A percentile compares a stretch with the other conserved stretches of the same genome.
Conservation (phyloP, 2,797 vertebrate species). For the Hoplostethus atlanticus region DNA sequence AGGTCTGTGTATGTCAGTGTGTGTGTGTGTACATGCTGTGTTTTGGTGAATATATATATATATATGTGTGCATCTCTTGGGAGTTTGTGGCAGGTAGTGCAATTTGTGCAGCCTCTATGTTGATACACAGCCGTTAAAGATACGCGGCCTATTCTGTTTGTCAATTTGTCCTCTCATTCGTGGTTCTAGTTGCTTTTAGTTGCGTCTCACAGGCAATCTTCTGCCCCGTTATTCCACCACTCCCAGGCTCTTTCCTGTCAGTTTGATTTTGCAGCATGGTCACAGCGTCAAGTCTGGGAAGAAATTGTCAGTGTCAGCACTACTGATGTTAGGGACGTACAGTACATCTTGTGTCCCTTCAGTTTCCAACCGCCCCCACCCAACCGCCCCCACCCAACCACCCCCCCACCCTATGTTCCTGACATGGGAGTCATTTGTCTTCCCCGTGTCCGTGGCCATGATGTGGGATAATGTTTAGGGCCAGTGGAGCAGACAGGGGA, state of each 20-base stretch:
- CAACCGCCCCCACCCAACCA: background rate
- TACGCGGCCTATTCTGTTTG: constrained; percentile 37
- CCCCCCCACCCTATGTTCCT: constrained; percentile 53
- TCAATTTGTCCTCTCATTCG: constrained; percentile 60
- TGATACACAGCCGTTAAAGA: constrained; percentile 49
- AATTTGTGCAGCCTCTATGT: constrained; percentile 36
- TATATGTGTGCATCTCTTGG: constrained; percentile 16
- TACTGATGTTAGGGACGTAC: constrained; percentile 40
- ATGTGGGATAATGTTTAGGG: constrained; percentile 77
- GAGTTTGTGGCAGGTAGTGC: constrained; percentile 39
- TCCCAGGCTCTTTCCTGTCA: constrained; percentile 44
- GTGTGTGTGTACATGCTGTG: background rate
- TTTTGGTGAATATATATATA: background rate
- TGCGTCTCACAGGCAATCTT: constrained; percentile 36
- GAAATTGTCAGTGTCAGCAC: constrained; percentile 52
- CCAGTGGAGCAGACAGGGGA: constrained; percentile 79
- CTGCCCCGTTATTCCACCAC: constrained; percentile 48
- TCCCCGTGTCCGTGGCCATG: constrained; percentile 70
- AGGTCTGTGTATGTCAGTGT: background rate
- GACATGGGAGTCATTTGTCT: constrained; percentile 79
- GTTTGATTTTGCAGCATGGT: constrained; percentile 39
- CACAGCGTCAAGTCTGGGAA: constrained; percentile 24
- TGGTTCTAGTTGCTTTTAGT: constrained; percentile 48
- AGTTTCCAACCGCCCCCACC: constrained; percentile 28
- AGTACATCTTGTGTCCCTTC: constrained; percentile 58